Base-by-base conservation (phyloP, 2,888 invertebrate species). In the Apotomis betuletana region DNA sequence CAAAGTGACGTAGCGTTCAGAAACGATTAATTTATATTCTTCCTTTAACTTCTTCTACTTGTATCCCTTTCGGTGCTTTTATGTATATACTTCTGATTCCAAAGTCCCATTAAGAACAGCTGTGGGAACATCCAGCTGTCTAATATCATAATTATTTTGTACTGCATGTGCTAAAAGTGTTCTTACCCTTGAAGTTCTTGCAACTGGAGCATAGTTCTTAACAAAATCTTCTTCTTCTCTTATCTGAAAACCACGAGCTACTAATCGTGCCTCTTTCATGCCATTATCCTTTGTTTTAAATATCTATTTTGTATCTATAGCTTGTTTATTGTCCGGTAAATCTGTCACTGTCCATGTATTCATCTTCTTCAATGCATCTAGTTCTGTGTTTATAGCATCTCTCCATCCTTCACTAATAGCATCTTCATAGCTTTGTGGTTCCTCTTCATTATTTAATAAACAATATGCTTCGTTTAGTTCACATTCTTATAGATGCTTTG, bases 61-160 rank as follows among this genome's bases (percentile, higher is more conserved):
- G 9, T n/a, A 69, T 51, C 3, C 74, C 74, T 57, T 73, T 67
- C 10, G 73, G 74, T 52, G 57, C 57, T 54, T 75, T 65, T 27
- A 75, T 74, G 38, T 75, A 75, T 27, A 15, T 27, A 74, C 41
- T 4, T 76, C 65, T 15, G 51, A n/a, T 8, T 73, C 63, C 12
- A 75, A 13, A 4, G 15, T 38, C 9, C 75, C 75, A 69, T 76
- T 49, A 15, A 76, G 15, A 46, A 76, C 75, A 3, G 74, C 76
- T 70, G 76, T 74, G 4, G 75, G 75, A 15, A 76, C 67, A 61
- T 76, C 74, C 9, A 76, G 58, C 27, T 74, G 73, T 27, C 36
- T 69, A 10, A 76, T 46, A 51, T 12, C 41, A 54, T n/a, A 74
- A 57, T 54, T 65, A 3, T 69, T 68, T 51, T 62, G 60, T 63